Evolutionary conservation across 2,888 invertebrate species (phyloP), one percentile per base, ranked within the genome.

Genomic region (Meteorus cinctellus): DNA sequence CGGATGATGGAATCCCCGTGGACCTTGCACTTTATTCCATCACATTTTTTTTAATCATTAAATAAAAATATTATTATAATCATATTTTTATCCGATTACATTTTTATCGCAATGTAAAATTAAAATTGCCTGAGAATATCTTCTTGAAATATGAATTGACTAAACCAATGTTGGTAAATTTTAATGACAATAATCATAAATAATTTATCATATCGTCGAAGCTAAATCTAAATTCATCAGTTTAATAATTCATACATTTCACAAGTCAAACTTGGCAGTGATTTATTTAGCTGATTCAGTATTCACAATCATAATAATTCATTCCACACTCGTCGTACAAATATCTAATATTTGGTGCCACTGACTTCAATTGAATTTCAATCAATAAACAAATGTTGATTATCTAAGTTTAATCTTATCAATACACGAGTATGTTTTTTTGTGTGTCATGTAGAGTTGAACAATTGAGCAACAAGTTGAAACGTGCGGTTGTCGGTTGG

Each of bases 381-480:
- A 55, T 55, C n/a, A n/a, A 10, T n/a, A 10, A 34, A n/a, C 34
- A 69, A 55, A 59, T 34, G 31, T 34, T 31, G 4, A 55, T 55
- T 19, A 34, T 16, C 12, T 59, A 55, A 34, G n/a, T 59, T 59
- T 19, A 19, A 31, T 19, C 31, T 34, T 51, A 51, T 29, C 16
- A 19, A 65, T 59, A 31, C 19, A 51, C 19, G 36, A 31, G 55
- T 69, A 36, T 34, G 31, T 69, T 29, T 55, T n/a, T 68, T 67
- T 48, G 34, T 48, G 10, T 48, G 36, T 55, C 55, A 34, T 66
- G 16, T 65, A 63, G 63, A 19, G 36, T 34, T 51, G 55, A 72
- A 72, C 36, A 63, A 72, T 66, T 36, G 66, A 55, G 72, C 72
- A 72, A 72, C 72, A 72, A 72, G 72, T 72, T 60, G 60, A 72